These are phyloP conservation scores for Drosophila aldrichi DNA, from an alignment of 2,888 invertebrate species.

Conservation along the genomic window DNA sequence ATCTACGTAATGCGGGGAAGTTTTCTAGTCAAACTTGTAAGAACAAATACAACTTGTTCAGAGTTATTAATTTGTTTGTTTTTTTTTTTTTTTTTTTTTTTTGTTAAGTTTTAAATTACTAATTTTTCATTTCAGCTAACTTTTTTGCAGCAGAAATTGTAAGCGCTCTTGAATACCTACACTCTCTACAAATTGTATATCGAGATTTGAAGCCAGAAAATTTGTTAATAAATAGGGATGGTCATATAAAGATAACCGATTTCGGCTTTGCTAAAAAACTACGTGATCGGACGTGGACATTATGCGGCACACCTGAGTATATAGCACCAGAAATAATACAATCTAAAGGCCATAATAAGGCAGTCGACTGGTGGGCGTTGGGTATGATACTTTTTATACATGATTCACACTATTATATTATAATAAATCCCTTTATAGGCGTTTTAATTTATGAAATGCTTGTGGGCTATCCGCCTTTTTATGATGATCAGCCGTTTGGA, in stretches of 20 bases:
- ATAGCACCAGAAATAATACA: slow-evolving; percentile 98
- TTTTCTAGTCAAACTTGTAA: slow-evolving; percentile 93
- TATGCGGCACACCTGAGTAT: slow-evolving; percentile 99
- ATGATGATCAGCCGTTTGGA: slow-evolving; percentile 97
- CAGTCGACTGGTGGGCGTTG: slow-evolving; percentile 99
- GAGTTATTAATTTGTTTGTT: no score
- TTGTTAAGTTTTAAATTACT: neutral
- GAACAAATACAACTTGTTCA: slow-evolving; percentile 28
- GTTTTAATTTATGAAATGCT: slow-evolving; percentile 96
- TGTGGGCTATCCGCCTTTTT: slow-evolving; percentile 97
- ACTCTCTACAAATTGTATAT: slow-evolving; percentile 94
- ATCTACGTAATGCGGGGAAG: slow-evolving; percentile 95
- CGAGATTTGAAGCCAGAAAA: slow-evolving; percentile 97
- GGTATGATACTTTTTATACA: slow-evolving; percentile 87
- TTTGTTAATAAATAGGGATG: slow-evolving; percentile 94
- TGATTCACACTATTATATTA: neutral
- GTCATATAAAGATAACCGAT: slow-evolving; percentile 98
- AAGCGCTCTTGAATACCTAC: slow-evolving; percentile 96
- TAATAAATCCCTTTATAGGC: slow-evolving; percentile 86
- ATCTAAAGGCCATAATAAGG: slow-evolving; percentile 98
- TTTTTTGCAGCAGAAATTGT: slow-evolving; percentile 98
- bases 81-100: no score
- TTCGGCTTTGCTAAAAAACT: slow-evolving; percentile 99
- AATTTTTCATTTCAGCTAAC: slow-evolving; percentile 87
- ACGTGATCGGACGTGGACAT: slow-evolving; percentile 97